A percentile compares a stretch with the other conserved stretches of the same genome.
Evolutionary conservation across 1,140 invertebrate genomes (phyloP).

Genomic region (Saccostrea echinata): DNA sequence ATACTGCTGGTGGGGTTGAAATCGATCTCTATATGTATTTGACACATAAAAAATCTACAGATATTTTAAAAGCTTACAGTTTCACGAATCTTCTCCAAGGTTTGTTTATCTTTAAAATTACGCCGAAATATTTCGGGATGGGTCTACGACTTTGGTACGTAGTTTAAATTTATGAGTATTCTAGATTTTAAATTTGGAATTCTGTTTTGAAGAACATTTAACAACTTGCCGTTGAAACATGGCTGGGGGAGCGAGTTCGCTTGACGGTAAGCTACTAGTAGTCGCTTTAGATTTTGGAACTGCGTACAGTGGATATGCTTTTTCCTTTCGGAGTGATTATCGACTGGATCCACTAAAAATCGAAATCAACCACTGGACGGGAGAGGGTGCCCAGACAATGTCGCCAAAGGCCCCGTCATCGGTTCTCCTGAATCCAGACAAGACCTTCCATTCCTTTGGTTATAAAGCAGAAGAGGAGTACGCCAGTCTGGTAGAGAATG

Average conservation of each 20-base stretch:
- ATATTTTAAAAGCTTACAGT: background rate
- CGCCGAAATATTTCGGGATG: background rate
- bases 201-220: background rate
- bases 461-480: slow-evolving; percentile 51
- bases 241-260: background rate
- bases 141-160: too few species aligned
- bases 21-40: background rate
- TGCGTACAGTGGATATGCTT: slow-evolving; percentile 61
- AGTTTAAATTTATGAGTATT: background rate
- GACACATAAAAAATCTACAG: background rate
- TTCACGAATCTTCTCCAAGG: too few species aligned
- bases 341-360: slow-evolving; percentile 52
- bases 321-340: slow-evolving; percentile 58
- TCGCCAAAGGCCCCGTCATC: slow-evolving; percentile 57
- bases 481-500: background rate
- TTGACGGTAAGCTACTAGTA: slow-evolving; percentile 35
- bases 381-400: slow-evolving; percentile 72
- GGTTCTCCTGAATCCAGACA: slow-evolving; percentile 53
- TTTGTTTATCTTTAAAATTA: background rate
- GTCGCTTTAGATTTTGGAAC: slow-evolving; percentile 70
- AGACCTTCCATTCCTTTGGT: slow-evolving; percentile 61
- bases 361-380: slow-evolving; percentile 48
- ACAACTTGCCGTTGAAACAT: background rate
- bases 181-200: background rate
- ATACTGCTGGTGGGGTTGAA: background rate